These are phyloP conservation scores for Glyptemys insculpta DNA, from an alignment of 2,797 vertebrate genomes.

Conservation along the genomic window DNA sequence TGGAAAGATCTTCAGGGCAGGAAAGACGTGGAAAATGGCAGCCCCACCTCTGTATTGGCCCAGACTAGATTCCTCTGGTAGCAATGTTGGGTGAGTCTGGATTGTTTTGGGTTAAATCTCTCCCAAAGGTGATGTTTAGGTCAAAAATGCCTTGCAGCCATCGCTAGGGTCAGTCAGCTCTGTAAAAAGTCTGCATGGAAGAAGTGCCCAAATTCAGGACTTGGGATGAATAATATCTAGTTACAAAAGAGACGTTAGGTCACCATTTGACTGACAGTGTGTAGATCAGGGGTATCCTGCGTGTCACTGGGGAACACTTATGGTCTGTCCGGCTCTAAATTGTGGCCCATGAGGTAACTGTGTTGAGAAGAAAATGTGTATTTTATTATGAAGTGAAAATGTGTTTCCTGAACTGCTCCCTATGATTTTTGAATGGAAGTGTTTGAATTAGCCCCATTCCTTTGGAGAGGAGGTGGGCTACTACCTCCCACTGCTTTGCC, in stretches of 20 bases:
- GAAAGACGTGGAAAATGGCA: background rate
- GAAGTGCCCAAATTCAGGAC: background rate
- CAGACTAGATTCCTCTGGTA: background rate
- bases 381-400: background rate
- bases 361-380: background rate
- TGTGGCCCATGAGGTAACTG: background rate
- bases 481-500: background rate
- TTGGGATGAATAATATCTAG: background rate
- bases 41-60: background rate
- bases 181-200: background rate
- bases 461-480: background rate
- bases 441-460: background rate
- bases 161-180: background rate
- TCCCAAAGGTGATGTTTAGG: background rate
- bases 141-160: background rate
- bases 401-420: background rate
- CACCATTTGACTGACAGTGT: background rate
- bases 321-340: background rate
- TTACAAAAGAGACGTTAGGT: background rate
- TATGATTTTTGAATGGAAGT: background rate
- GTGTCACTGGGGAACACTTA: background rate
- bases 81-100: background rate
- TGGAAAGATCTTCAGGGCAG: background rate
- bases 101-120: background rate
- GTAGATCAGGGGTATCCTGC: background rate